Evolutionary conservation across 1,140 invertebrate species (phyloP), one percentile per base, ranked within the genome.

Genomic region (Diachasma alloeum): DNA sequence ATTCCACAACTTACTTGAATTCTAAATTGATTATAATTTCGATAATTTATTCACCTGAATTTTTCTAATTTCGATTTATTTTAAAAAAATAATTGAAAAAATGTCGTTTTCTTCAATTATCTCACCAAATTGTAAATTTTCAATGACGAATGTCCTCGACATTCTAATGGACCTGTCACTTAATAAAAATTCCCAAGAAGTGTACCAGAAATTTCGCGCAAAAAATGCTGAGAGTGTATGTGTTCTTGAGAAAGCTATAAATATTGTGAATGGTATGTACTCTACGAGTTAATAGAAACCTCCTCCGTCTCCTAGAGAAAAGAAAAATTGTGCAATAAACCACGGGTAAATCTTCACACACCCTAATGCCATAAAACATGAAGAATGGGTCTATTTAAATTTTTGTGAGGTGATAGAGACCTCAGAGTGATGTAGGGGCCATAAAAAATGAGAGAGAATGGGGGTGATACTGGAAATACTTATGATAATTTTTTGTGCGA

Each of bases 321-420:
- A 53, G 17, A 53, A 53, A 53, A 19, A 53, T 19, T 8, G 15
- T 53, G n/a, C 48, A 53, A 53, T 53, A 53, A 53, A 53, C 48
- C 48, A 17, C 48, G 48, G 6, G 48, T 17, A 19, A 53, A 19
- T 53, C 48, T 53, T 53, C 48, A 6, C 48, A 53, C 48, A 53
- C 6, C n/a, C 48, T 53, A 19, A 53, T 53, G 15, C 48, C 48
- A 53, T 53, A 53, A 53, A 53, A 53, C 48, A 53, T 53, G 48
- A 63, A 63, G 24, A 31, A 75, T 48, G 70, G 26, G 19, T 24
- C 31, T 26, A 75, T 42, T 68, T 10, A 76, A 79, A 24, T 42
- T 15, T 17, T 24, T 69, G 71, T 56, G 37, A 6, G 74, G n/a
- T 48, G 11, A 46, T 68, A 72, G 48, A 75, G 67, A 46, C 46